Percentiles rank a stretch among this genome's conserved stretches.
phyloP scores from a whole-genome alignment of 2,797 vertebrate species.

The Columba guinea region DNA sequence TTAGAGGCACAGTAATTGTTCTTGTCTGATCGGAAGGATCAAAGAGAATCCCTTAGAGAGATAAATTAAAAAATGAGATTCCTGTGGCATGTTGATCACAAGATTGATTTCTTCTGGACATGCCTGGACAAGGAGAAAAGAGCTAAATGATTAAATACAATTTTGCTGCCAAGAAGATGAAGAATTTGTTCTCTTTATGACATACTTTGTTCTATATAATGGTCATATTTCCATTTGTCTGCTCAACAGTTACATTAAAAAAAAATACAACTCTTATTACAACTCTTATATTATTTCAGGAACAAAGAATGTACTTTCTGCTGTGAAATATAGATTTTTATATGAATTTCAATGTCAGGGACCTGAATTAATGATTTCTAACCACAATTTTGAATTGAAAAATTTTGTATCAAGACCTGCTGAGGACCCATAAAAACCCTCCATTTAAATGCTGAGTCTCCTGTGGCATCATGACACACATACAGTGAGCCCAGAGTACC shows the following conservation, averaged over 20 bases:
- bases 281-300: neutral
- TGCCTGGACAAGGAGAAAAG: neutral
- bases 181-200: neutral
- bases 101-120: conserved; percentile 26
- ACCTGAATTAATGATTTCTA: neutral
- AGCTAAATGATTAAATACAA: neutral
- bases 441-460: neutral
- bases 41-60: neutral
- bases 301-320: accelerated
- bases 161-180: neutral
- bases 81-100: conserved; percentile 4
- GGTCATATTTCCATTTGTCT: neutral
- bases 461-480: accelerated
- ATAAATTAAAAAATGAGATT: conserved; percentile 10
- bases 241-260: neutral
- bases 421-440: neutral
- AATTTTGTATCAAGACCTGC: neutral
- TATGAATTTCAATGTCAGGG: neutral
- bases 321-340: neutral
- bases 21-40: conserved; percentile 37
- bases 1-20: conserved; percentile 41
- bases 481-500: neutral
- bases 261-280: neutral
- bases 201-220: neutral
- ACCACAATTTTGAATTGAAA: neutral